phyloP scores from a whole-genome alignment of 2,888 invertebrate species.

The Stenolophus ochropezus region DNA sequence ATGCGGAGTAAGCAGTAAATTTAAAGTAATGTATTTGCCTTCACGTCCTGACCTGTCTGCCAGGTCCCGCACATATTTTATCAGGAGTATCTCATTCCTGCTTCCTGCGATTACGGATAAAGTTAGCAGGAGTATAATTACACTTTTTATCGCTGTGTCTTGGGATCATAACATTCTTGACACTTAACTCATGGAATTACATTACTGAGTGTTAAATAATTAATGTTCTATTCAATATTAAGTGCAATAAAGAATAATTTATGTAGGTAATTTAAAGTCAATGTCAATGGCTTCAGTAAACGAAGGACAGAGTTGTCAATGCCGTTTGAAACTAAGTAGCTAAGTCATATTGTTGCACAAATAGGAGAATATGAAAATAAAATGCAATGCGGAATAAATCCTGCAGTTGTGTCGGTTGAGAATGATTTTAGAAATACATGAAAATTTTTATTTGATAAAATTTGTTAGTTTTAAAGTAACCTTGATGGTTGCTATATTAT shows the following conservation, averaged over 20 bases:
- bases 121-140: constrained; percentile 4
- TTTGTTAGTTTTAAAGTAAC: no score
- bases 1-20: constrained; percentile 12
- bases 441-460: no score
- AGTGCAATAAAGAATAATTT: constrained; percentile 8
- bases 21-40: constrained; percentile 35
- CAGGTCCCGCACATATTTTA: constrained; percentile 10
- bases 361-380: no score
- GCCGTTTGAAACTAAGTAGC: background rate
- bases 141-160: background rate
- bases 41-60: background rate
- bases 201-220: constrained; percentile 3
- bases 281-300: background rate
- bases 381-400: no score
- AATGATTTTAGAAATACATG: no score
- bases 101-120: background rate
- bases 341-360: no score
- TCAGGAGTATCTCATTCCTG: constrained; percentile 20
- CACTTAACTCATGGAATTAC: constrained; percentile 25
- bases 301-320: background rate
- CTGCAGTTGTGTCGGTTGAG: no score
- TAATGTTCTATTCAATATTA: constrained; percentile 8
- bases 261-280: constrained; percentile 5
- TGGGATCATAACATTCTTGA: background rate
- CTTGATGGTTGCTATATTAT: no score